Conservation (phyloP, 2,113 vertebrate genomes). For the Ictalurus furcatus region DNA sequence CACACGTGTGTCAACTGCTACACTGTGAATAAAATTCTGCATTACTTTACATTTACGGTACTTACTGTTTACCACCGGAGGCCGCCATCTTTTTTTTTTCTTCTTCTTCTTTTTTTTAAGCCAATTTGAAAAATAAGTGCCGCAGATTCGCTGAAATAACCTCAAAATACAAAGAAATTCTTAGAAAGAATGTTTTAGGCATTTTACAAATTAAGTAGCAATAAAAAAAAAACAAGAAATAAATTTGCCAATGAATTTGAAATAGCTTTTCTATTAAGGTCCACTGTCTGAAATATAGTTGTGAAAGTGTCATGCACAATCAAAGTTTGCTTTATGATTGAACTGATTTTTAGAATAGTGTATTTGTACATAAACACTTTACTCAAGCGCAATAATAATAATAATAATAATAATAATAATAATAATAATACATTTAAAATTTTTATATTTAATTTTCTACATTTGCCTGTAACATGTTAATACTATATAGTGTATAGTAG, state of each 20-base stretch:
- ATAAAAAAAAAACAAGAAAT: not conserved
- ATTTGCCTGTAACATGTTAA: not conserved
- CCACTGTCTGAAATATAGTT: not conserved
- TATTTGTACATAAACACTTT: not conserved
- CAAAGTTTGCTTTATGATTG: no score
- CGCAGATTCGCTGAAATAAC: slow-evolving; percentile 45
- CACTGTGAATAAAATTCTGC: not conserved
- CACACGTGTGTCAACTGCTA: no score
- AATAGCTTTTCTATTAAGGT: not conserved
- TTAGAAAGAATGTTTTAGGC: no score
- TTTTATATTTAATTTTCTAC: not conserved
- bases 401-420: not conserved
- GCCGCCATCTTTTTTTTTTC: slow-evolving; percentile 77
- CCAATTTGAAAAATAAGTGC: not conserved
- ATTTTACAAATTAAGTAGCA: not conserved
- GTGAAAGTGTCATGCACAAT: slow-evolving; percentile 15
- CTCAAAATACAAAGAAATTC: no score
- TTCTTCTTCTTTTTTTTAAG: not conserved
- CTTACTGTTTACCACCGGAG: slow-evolving; percentile 80
- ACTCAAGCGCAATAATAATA: not conserved
- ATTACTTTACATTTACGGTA: slow-evolving; percentile 36
- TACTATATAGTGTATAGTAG: not conserved
- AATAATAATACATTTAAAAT: not conserved
- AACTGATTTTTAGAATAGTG: not conserved
- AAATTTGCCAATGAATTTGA: not conserved